Evolutionary conservation across 2,888 invertebrate species (phyloP), one percentile per base, ranked within the genome.

Genomic region (Drosophila peninsularis): DNA sequence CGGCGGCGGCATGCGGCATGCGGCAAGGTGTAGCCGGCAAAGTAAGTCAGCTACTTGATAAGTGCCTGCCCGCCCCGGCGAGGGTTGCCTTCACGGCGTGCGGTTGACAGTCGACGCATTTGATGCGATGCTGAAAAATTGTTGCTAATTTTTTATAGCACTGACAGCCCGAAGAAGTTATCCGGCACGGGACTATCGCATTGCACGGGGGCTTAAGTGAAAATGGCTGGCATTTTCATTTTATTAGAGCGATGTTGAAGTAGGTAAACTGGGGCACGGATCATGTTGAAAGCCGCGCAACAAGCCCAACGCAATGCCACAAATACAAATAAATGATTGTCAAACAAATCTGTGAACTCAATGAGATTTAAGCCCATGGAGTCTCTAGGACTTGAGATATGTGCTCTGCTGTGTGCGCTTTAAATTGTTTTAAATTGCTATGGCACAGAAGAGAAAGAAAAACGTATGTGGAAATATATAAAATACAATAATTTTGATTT

Each of bases 61-160:
- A 84, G 85, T 86, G 84, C 57, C 61, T 42, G 19, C 69, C 49
- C 44, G 21, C 49, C 56, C 14, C 27, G 21, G 11, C 62, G 32
- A 17, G 36, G 36, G 44, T 56, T 34, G 62, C 55, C 64, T 67
- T 58, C 45, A 52, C 70, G 71, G 50, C 87, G 88, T 89, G 89
- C 79, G 83, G 88, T 87, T 84, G 83, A 87, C 89, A 89, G 79
- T 75, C 65, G 55, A 66, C 71, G 81, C 76, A 68, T 82, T 87
- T 87, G 85, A 87, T 73, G 88, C 82, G 73, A 82, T 80, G 69
- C 73, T 84, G 88, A 84, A 84, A 84, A 89, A 84, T 84, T 71
- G 88, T 81, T 84, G 82, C 88, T 76, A 87, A 84, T 84, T 84
- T 84, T 84, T 84, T 88, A 30, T 11, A 78, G 54, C 72, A 73